These are phyloP conservation scores for Alectura lathami DNA, from an alignment of 2,113 vertebrate species.

Conservation along the genomic window DNA sequence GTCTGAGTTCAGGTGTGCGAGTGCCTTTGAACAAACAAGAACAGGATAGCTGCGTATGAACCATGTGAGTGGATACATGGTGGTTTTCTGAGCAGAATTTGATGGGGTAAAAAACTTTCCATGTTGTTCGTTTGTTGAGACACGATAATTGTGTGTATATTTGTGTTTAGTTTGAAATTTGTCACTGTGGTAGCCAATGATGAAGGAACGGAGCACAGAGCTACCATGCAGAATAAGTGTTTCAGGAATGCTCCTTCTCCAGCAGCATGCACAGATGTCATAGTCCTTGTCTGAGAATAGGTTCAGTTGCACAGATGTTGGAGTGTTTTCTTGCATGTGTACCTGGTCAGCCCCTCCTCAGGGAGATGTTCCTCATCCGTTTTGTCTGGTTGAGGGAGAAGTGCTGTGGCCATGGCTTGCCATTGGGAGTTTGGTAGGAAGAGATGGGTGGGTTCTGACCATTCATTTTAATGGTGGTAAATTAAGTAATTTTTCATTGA, in stretches of 20 bases:
- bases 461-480: not conserved
- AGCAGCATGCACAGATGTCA: not conserved
- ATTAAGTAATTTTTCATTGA: not conserved
- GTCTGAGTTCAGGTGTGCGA: not conserved
- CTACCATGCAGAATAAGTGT: not conserved
- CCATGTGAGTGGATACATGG: not conserved
- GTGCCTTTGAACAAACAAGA: not conserved
- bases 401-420: not conserved
- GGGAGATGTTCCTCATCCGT: not conserved
- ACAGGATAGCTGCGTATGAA: not conserved
- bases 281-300: not conserved
- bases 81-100: not conserved
- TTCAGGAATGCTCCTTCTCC: not conserved
- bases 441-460: not conserved
- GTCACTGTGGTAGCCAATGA: not conserved
- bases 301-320: not conserved
- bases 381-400: not conserved
- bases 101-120: not conserved
- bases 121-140: not conserved
- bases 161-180: not conserved
- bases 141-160: not conserved
- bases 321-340: not conserved
- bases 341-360: not conserved
- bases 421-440: not conserved
- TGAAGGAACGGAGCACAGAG: not conserved